phyloP scores from a whole-genome alignment of 2,113 vertebrate species.

The Sebastes fasciatus region DNA sequence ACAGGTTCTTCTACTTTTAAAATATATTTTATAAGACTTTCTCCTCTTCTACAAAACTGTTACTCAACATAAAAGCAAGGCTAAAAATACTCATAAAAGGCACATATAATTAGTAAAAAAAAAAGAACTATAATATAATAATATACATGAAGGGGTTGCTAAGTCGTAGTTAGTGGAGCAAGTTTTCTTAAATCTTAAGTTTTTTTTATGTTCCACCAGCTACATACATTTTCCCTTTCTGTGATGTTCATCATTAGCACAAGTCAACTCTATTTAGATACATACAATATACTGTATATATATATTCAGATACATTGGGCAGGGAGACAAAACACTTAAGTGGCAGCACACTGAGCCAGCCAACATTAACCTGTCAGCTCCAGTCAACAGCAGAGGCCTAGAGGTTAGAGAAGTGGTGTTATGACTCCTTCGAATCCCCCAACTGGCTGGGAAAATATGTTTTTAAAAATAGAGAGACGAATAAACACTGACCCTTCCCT shows the following conservation, averaged over 20 bases:
- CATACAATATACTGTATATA: too few species aligned
- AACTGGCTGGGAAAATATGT: conserved; percentile 4
- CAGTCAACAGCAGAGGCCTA: conserved; percentile 24
- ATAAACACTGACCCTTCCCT: background rate
- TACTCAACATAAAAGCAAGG: conserved; percentile 1
- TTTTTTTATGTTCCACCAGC: background rate
- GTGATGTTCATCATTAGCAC: background rate
- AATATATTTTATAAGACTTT: background rate
- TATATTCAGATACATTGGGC: background rate
- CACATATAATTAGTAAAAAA: background rate
- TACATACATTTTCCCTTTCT: background rate
- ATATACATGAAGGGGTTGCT: background rate
- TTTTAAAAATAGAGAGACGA: background rate
- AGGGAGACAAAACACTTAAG: background rate
- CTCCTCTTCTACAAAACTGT: background rate
- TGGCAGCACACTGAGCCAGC: background rate
- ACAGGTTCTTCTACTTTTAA: background rate
- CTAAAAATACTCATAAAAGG: background rate
- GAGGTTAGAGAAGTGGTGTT: conserved; percentile 11
- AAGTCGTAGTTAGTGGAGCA: background rate
- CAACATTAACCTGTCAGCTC: conserved; percentile 27
- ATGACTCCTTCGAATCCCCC: background rate
- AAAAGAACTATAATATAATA: background rate
- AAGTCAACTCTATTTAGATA: background rate
- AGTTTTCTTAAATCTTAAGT: background rate